Base-by-base conservation (phyloP, 2,888 invertebrate genomes). In the Stenoptilia bipunctidactyla region DNA sequence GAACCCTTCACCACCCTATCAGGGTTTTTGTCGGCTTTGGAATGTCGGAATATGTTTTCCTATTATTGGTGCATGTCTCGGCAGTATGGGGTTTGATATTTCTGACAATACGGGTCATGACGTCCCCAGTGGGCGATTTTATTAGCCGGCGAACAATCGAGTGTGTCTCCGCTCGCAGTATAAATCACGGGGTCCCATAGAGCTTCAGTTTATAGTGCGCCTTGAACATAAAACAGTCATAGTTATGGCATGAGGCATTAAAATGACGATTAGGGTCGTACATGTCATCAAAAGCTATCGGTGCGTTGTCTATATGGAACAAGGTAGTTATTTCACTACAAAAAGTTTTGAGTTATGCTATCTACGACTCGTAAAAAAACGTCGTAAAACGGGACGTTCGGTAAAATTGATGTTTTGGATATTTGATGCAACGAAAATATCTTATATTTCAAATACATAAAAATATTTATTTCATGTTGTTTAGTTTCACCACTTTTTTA, bases 251-350 rank as follows among this genome's bases (percentile, higher is more conserved):
- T 30, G 61, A 53, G 56, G 49, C 60, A 59, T 60, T 61, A 61
- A 63, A 66, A 65, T 56, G 48, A 53, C 55, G 56, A 61, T 65
- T 58, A 58, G 51, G 55, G 60, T 54, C 61, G 56, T 58, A 55
- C 62, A 56, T 60, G 52, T 61, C 56, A 55, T 65, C 59, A 61
- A 57, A 53, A 53, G 53, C 44, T 30, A 30, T 30, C 6, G 9
- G 10, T 3, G n/a, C 30, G 12, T 4, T 10, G 30, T n/a, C 30
- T 30, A 6, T 30, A 30, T 12, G n/a, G 9, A n/a, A 20, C 20
- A 20, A 30, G 30, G 30, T 30, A 30, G 30, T 8, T 4, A 30
- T 5, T 20, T 20, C 4, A 20, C 20, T 30, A 30, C n/a, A 30
- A 30, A 30, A 30, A 30, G 6, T n/a, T 10, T 30, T n/a, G 30